Evolutionary conservation across 2,797 vertebrate genomes (phyloP).

Genomic region (Vireo griseus): DNA sequence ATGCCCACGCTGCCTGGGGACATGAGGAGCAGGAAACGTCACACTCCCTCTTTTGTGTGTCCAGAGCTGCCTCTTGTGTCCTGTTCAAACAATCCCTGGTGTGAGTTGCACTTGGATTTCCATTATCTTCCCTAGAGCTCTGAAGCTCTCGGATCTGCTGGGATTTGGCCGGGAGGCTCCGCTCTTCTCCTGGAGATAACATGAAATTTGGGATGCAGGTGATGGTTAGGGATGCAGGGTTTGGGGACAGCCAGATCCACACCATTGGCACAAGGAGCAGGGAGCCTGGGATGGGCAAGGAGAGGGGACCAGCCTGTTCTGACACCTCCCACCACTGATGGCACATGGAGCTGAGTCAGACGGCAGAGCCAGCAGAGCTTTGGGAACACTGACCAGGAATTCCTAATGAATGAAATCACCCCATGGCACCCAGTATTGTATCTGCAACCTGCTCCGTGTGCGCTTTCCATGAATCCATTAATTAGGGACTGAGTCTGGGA

Average conservation of each 20-base stretch:
- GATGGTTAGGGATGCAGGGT: background rate
- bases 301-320: background rate
- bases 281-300: background rate
- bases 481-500: background rate
- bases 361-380: background rate
- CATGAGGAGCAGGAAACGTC: background rate
- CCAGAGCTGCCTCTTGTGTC: background rate
- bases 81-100: rapidly evolving
- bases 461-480: constrained; percentile 11
- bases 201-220: background rate
- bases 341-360: background rate
- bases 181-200: background rate
- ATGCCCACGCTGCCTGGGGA: rapidly evolving
- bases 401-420: background rate
- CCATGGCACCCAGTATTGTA: background rate
- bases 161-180: background rate
- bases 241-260: background rate
- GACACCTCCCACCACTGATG: rapidly evolving
- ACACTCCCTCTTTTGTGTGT: background rate
- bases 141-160: rapidly evolving
- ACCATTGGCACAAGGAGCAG: rapidly evolving
- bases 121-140: background rate
- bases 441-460: background rate
- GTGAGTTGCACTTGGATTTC: background rate
- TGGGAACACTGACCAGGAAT: background rate